Conservation (phyloP, 2,888 invertebrate genomes). For the Antheraea yamamai region DNA sequence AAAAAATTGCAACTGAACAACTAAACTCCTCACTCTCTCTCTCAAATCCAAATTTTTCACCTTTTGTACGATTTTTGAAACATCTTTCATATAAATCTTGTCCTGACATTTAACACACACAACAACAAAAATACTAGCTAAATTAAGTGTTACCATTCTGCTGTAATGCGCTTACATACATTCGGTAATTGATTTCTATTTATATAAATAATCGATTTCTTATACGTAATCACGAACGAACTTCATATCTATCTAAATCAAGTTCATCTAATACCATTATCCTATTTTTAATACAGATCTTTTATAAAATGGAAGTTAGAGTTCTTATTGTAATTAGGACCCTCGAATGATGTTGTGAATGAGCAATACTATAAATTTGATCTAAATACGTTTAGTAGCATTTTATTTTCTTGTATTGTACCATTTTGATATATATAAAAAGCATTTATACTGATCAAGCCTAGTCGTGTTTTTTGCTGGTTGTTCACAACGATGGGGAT, state of each 20-base stretch:
- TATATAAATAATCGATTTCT: neutral
- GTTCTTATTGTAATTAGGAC: neutral
- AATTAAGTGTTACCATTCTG: too few relatives aligned
- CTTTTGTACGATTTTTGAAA: too few relatives aligned
- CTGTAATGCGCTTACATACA: too few relatives aligned
- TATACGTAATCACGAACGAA: neutral
- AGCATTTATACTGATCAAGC: neutral
- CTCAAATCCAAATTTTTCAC: too few relatives aligned
- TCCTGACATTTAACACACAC: too few relatives aligned
- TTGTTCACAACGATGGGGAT: neutral
- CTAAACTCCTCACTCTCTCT: too few relatives aligned
- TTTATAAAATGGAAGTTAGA: neutral
- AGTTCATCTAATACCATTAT: neutral
- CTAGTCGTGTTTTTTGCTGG: constrained; percentile 1
- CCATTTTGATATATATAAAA: constrained; percentile 5
- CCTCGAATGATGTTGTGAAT: neutral
- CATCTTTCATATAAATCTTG: too few relatives aligned
- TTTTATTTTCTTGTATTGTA: constrained; percentile 2
- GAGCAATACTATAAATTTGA: constrained; percentile 1
- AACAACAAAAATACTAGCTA: too few relatives aligned
- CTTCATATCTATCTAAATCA: neutral
- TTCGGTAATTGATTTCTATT: neutral
- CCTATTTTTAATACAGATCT: neutral
- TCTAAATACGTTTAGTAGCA: neutral
- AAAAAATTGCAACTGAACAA: too few relatives aligned